Base-by-base conservation (phyloP, 2,797 vertebrate species). In the Sebastes diploproa region DNA sequence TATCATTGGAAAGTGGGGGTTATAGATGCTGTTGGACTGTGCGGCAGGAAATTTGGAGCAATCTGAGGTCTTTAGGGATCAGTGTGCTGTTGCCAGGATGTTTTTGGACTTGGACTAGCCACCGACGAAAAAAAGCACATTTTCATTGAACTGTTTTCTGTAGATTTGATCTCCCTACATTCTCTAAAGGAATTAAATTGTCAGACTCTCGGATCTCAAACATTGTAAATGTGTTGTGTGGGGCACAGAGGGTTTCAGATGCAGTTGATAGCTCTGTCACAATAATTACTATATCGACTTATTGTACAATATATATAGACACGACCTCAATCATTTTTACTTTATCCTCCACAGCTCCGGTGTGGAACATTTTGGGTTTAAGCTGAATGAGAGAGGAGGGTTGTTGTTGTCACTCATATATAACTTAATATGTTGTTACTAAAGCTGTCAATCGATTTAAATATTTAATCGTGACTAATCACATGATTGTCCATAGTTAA, bases 361-460 rank as follows among this genome's bases (percentile, higher is more conserved):
- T 29, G 16, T 20, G 27, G 42, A 20, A 20, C 42, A 50, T 50
- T 60, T 20, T 60, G 9, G 58, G 58, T 30, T 30, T 5, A 30
- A 30, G 7, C 27, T 0, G 7, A 30, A 60, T 30, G 56, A 14
- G 0, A 58, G 56, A 27, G 55, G 22, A 56, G 18, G 2, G 60
- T 23, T 36, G 20, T 62, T 36, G 11, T 22, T 62, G 6, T 12
- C 23, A 56, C 12, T 25, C 2, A 56, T 56, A 12, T 32, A 0
- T 62, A 22, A 34, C 20, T 32, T 61, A 4, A 46, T 18, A 46
- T 18, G 16, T 8, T 8, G 6, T 7, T 46, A 18, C 16, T 0
- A 46, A 0, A 0, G 42, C 7, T 46, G 42, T 18, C 42, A 46
- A 1, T 46, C 1, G 16, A 18, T 46, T 46, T 0, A 18, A 46